Evolutionary conservation across 35 echinoderm and acorn worm species (phyloP), one percentile per base, ranked within the genome.

Genomic region (Anneissia japonica): DNA sequence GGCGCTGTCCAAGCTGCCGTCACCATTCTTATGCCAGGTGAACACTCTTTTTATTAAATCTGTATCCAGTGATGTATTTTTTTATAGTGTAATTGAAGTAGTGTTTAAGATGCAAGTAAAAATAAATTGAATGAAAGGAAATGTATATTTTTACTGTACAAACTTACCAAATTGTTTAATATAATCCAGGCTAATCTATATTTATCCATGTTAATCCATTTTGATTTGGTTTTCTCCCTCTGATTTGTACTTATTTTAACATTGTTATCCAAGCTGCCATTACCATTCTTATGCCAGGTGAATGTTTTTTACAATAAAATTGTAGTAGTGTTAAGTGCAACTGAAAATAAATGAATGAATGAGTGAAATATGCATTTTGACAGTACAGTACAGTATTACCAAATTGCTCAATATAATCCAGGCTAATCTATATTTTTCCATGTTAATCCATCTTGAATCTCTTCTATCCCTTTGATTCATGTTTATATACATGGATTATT

Each of bases 1-100:
- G 91, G 90, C 36, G 89, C 92, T 13, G 92, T 99, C 30, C 96
- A 99, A 31, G 91, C 83, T 0, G 87, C 92, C 16, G 91, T 99
- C 31, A 83, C 92, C 40, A 88, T 93, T 76, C 81, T 99, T 11
- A 90, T 85, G 46, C 96, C 96, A 87, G 96, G 96, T 99, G 72
- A 82, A 77, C 12, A 12, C 11, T 35, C 46, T 4, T 75, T 38
- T 30, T n/a, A 10, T 40, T 21, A 39, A 37, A 77, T 32, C 37
- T 56, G 82, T 51, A 12, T 84, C 12, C 16, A 31, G 19, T 32
- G 39, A 38, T 0, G 14, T 0, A 21, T 32, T 46, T 38, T 26
- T 45, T 45, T 38, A 36, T 34, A 82, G 21, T 21, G 26, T 46
- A 45, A 21, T 82, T 17, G 12, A 43, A 21, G 14, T 36, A 19